Evolutionary conservation across 1,140 invertebrate genomes (phyloP), one percentile per base, ranked within the genome.

Genomic region (Ephestia elutella): DNA sequence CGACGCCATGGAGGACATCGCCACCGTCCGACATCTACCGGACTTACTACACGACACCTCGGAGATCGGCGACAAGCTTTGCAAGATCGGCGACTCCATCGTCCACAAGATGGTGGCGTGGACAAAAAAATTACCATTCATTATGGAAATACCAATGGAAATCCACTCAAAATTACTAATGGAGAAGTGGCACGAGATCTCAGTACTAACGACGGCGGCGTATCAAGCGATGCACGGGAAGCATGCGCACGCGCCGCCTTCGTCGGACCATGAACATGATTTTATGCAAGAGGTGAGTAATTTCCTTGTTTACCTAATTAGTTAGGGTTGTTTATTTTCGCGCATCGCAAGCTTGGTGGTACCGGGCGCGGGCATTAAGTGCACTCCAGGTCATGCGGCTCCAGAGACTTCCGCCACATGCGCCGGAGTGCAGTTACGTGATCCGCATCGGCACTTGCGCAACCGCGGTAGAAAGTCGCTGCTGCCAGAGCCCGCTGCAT

Each of bases 61-160:
- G 63, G 95, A 97, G 86, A 92, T 98, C 65, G 96, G 95, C 65
- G 95, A 97, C 73, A 97, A 97, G 85, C 90, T 98, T 74, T 97
- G 96, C 91, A 95, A 96, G 86, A 97, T 98, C 80, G 96, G 96
- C 51, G 97, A 98, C 89, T 97, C 96, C 54, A 98, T 98, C 78
- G 96, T 98, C 35, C 96, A 97, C 90, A 98, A 98, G 89, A 92
- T 99, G 89, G 97, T 99, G 59, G 96, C 98, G 88, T 99, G 98
- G 98, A 99, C 97, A 70, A 98, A 98, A 89, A 93, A 97, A 86
- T 89, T 99, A 83, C 98, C 98, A 30, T 99, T 99, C 89, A 99
- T 98, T 82, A 91, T 95, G 81, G 97, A 99, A 87, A 93, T 99
- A 66, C 96, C 97, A 20, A 95, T 98, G 61, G 95, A 98, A 89